Conservation (phyloP, 2,797 vertebrate genomes). For the Apogon talboti region DNA sequence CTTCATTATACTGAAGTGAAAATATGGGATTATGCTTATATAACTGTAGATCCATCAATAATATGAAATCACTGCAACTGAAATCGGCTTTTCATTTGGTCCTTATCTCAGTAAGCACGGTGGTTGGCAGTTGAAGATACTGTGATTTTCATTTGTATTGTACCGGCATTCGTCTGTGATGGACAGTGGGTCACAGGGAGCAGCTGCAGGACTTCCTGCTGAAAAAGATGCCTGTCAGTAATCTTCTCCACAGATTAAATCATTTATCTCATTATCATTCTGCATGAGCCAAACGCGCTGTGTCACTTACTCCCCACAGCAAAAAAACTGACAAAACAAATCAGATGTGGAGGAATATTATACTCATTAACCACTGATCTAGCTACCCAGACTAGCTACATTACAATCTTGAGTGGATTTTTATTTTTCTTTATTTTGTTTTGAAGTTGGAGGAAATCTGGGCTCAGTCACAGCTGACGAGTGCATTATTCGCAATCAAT, state of each 20-base stretch:
- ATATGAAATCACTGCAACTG: too few relatives aligned
- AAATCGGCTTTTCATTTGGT: too few relatives aligned
- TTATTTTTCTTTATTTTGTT: conserved; percentile 12
- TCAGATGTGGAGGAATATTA: conserved; percentile 33
- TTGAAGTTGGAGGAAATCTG: conserved; percentile 26
- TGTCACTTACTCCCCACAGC: conserved; percentile 6
- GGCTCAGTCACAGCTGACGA: too few relatives aligned
- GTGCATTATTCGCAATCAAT: conserved; percentile 20
- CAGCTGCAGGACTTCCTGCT: conserved; percentile 33
- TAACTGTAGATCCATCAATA: too few relatives aligned
- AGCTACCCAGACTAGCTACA: conserved; percentile 26
- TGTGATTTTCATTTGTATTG: neutral
- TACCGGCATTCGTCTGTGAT: neutral
- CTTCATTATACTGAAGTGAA: too few relatives aligned
- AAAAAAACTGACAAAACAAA: conserved; percentile 19
- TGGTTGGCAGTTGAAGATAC: neutral
- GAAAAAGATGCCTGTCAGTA: conserved; percentile 21
- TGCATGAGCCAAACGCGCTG: conserved; percentile 17
- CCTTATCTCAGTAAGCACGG: neutral
- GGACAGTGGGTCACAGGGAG: conserved; percentile 11
- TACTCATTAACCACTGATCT: conserved; percentile 64
- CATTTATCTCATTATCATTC: conserved; percentile 47
- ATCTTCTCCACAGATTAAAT: conserved; percentile 45
- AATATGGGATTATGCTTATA: too few relatives aligned
- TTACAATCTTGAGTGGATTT: conserved; percentile 29